phyloP scores from a whole-genome alignment of 2,888 invertebrate genomes.

The Tetragnatha montana region DNA sequence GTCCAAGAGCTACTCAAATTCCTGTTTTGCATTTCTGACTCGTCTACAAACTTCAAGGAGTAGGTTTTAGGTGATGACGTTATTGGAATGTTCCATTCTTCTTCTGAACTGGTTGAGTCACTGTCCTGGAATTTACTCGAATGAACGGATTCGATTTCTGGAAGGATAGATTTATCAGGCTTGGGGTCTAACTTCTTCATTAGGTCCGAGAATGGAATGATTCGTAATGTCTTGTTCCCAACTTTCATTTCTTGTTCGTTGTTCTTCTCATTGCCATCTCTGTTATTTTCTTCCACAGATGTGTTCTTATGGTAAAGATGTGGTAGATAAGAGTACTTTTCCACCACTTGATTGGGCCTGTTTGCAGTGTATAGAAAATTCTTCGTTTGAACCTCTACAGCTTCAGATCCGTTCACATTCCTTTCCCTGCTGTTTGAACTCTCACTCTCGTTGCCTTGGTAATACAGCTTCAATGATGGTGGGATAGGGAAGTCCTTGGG shows the following conservation, averaged over 20 bases:
- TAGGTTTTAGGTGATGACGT: conserved; percentile 43
- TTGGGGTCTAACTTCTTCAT: conserved; percentile 30
- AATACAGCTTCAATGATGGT: background rate
- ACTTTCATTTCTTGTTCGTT: conserved; percentile 40
- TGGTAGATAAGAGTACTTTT: background rate
- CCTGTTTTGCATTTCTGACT: conserved; percentile 10
- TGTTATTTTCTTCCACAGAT: background rate
- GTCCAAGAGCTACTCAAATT: conserved; percentile 42
- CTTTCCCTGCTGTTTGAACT: background rate
- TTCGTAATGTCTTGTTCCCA: conserved; percentile 41
- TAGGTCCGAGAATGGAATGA: conserved; percentile 57
- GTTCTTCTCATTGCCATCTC: background rate
- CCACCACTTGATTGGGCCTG: background rate
- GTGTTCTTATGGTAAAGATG: background rate
- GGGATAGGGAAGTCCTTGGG: background rate
- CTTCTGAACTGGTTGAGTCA: background rate
- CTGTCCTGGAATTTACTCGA: background rate
- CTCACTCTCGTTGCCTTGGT: background rate
- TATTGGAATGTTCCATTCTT: conserved; percentile 51
- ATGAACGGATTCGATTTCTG: background rate
- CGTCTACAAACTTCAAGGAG: conserved; percentile 35
- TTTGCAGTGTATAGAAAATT: too few relatives aligned
- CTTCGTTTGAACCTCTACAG: background rate
- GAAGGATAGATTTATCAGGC: background rate
- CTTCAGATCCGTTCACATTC: background rate